Conservation (phyloP, 2,797 vertebrate genomes). For the Neosilurus hyrtlii region DNA sequence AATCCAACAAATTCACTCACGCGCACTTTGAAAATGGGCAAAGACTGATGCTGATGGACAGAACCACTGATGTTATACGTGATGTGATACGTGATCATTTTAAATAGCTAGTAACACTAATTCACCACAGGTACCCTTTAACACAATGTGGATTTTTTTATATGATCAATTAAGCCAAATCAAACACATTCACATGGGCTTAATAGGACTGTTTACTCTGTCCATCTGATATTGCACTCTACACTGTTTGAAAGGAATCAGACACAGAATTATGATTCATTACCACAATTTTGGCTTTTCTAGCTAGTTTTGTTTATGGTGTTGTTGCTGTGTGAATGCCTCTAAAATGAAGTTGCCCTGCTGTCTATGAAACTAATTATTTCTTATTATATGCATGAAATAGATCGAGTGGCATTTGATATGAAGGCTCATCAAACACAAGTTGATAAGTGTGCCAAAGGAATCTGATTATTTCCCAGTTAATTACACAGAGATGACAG, state of each 20-base stretch:
- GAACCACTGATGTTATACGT: too few relatives aligned
- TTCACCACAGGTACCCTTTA: too few relatives aligned
- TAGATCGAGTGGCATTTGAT: slow-evolving; percentile 24
- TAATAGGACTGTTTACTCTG: slow-evolving; percentile 17
- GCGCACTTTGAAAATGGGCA: too few relatives aligned
- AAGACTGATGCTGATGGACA: too few relatives aligned
- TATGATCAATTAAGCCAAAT: neutral
- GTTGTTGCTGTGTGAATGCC: neutral
- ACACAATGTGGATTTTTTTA: neutral
- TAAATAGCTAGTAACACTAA: too few relatives aligned
- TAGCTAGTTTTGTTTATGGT: neutral
- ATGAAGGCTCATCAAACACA: slow-evolving; percentile 23
- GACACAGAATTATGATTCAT: slow-evolving; percentile 25
- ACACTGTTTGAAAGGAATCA: slow-evolving; percentile 14
- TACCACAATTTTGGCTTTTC: slow-evolving; percentile 16
- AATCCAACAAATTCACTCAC: too few relatives aligned
- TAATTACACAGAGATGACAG: slow-evolving; percentile 27
- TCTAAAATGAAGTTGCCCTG: slow-evolving; percentile 22
- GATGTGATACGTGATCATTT: too few relatives aligned
- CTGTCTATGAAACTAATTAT: slow-evolving; percentile 32
- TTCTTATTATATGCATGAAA: slow-evolving; percentile 35
- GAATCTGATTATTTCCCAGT: slow-evolving; percentile 25
- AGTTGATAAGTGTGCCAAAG: slow-evolving; percentile 19
- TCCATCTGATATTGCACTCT: slow-evolving; percentile 18
- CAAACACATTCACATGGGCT: slow-evolving; percentile 14